Percentiles rank a stretch among this genome's conserved stretches.
Conservation (phyloP, 2,113 vertebrate species). For the Octodon degus region DNA sequence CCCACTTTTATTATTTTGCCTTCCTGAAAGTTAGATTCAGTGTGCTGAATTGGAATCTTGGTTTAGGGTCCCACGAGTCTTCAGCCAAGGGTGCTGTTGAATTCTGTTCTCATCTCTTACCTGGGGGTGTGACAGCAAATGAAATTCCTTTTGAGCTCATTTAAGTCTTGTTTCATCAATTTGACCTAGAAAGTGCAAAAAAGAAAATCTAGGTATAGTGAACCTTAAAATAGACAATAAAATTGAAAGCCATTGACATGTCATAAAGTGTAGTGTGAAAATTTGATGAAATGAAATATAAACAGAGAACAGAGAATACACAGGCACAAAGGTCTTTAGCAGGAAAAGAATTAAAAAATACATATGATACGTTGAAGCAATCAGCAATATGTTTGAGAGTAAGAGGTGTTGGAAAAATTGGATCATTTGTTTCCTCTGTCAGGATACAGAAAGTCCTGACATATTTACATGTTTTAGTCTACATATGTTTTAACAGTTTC, state of each 20-base stretch:
- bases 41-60: background rate
- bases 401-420: background rate
- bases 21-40: background rate
- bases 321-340: background rate
- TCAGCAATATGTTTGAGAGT: background rate
- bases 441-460: background rate
- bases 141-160: background rate
- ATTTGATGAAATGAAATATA: background rate
- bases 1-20: background rate
- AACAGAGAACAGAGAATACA: background rate
- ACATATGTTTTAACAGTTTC: background rate
- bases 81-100: background rate
- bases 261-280: background rate
- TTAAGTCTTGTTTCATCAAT: background rate
- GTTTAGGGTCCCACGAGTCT: background rate
- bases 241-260: background rate
- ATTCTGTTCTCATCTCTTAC: background rate
- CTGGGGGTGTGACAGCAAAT: background rate
- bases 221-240: background rate
- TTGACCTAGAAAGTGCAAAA: background rate
- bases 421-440: background rate
- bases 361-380: too few species aligned
- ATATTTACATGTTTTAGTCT: background rate
- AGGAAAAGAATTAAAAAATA: background rate
- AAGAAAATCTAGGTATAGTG: background rate